Conservation (phyloP, 2,113 vertebrate genomes). For the Sterna hirundo region DNA sequence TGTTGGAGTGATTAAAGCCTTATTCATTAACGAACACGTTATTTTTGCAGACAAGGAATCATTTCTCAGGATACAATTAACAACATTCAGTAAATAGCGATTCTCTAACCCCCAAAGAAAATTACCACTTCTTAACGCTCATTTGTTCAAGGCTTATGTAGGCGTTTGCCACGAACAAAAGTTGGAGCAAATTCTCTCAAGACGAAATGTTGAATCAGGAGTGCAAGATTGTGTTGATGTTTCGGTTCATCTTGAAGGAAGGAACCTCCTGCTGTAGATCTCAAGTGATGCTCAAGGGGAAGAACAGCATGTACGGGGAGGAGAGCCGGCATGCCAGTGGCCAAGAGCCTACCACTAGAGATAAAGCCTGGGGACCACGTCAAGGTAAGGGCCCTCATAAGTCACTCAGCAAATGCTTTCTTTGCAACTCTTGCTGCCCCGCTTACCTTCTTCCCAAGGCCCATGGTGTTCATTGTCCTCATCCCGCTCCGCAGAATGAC, state of each 20-base stretch:
- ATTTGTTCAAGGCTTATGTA: background rate
- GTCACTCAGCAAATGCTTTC: background rate
- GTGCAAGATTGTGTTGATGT: background rate
- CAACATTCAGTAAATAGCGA: background rate
- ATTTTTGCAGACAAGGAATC: background rate
- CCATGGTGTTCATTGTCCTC: background rate
- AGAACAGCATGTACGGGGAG: background rate
- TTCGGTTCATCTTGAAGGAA: background rate
- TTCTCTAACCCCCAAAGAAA: background rate
- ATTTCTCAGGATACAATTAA: background rate
- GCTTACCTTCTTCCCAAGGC: background rate
- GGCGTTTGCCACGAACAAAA: background rate
- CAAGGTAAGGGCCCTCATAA: background rate
- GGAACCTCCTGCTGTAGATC: background rate
- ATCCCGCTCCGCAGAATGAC: background rate
- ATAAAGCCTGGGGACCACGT: background rate
- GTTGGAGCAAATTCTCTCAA: background rate
- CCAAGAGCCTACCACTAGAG: background rate
- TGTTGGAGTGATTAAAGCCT: background rate
- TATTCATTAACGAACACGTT: background rate
- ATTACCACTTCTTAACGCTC: background rate
- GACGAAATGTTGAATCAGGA: background rate
- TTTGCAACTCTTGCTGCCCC: background rate
- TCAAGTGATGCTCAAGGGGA: background rate
- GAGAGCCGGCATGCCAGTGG: background rate